phyloP scores from a whole-genome alignment of 1,140 invertebrate genomes.

The Berghia stephanieae region DNA sequence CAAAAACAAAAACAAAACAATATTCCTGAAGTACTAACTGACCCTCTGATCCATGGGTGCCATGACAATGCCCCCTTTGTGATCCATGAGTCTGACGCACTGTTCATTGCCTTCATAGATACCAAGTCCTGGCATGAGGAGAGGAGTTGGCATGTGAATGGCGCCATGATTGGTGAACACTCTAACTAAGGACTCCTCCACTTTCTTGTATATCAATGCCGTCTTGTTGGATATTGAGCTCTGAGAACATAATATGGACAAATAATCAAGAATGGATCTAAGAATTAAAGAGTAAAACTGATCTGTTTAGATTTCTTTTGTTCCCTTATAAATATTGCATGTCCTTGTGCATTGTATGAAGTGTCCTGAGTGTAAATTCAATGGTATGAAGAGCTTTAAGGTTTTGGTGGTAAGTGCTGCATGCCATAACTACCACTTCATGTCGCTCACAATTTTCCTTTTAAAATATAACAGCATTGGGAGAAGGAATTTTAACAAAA shows the following conservation, averaged over 20 bases:
- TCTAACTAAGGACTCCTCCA: constrained; percentile 7
- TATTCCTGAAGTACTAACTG: not conserved
- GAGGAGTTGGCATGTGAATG: constrained; percentile 11
- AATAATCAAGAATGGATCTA: not conserved
- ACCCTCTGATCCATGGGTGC: constrained; percentile 75
- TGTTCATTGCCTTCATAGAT: constrained; percentile 62
- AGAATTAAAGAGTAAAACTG: no score
- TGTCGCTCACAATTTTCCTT: no score
- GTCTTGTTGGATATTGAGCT: not conserved
- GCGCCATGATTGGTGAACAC: constrained; percentile 29
- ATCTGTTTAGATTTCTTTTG: no score
- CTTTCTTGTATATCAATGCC: constrained; percentile 1
- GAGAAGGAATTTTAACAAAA: no score
- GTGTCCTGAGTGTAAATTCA: no score
- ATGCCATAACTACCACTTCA: no score
- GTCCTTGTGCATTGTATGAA: no score
- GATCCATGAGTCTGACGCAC: constrained; percentile 81
- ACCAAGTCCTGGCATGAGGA: constrained; percentile 38
- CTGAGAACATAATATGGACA: not conserved
- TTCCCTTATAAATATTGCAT: no score
- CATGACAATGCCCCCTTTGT: constrained; percentile 81
- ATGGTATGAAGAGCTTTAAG: no score
- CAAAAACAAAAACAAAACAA: not conserved
- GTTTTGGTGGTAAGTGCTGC: no score
- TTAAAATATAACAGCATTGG: no score